A percentile compares a stretch with the other conserved stretches of the same genome.
These are phyloP conservation scores for Drosophila infuscata DNA, from an alignment of 2,888 invertebrate species.

Conservation along the genomic window DNA sequence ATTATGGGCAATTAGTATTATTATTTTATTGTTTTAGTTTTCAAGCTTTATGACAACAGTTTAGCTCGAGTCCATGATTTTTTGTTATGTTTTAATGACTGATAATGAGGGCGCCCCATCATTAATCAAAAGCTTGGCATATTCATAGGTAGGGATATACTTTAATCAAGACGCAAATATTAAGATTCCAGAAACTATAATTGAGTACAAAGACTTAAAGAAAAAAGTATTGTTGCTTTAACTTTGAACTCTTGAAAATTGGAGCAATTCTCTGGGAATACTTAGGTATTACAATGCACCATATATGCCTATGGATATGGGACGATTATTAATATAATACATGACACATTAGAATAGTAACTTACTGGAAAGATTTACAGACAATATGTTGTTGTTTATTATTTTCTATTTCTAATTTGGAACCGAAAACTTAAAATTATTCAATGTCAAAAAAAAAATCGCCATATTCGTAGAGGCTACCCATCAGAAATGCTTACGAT, in stretches of 20 bases:
- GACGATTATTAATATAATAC: background rate
- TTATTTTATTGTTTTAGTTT: slow-evolving; percentile 74
- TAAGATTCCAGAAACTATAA: background rate
- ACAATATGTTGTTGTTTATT: background rate
- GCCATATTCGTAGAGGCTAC: background rate
- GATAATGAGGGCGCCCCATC: slow-evolving; percentile 32
- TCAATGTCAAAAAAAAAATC: background rate
- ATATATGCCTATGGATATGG: background rate
- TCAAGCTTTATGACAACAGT: slow-evolving; percentile 58
- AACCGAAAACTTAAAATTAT: background rate
- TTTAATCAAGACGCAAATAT: background rate
- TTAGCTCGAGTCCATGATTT: slow-evolving; percentile 31
- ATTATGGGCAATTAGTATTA: slow-evolving; percentile 71
- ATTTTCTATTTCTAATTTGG: background rate
- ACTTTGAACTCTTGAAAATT: background rate
- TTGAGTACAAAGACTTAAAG: background rate
- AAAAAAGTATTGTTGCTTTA: background rate
- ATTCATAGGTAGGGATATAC: background rate
- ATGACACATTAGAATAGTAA: background rate
- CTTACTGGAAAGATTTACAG: background rate
- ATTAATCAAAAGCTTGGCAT: slow-evolving; percentile 56
- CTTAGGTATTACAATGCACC: background rate
- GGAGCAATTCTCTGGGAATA: background rate
- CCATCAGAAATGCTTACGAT: background rate
- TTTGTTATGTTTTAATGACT: slow-evolving; percentile 53